Base-by-base conservation (phyloP, 2,113 vertebrate species). In the Barbus barbus region DNA sequence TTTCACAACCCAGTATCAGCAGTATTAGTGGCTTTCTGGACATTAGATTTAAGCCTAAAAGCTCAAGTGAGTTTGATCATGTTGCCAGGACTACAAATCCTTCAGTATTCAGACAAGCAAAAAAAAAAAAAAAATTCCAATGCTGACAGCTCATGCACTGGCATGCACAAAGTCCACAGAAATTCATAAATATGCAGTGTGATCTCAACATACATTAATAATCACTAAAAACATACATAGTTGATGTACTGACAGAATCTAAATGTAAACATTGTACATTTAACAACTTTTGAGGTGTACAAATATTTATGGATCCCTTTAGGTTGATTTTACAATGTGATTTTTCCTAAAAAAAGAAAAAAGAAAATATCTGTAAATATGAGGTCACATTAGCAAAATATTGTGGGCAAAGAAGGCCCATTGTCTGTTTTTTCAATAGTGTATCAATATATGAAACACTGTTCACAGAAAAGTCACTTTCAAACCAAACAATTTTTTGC, bases 21-120 rank as follows among this genome's bases (percentile, higher is more conserved):
- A 24, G 24, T 61, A 61, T 61, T 61, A 61, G 24, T 2, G 4
- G 26, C 60, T 63, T 63, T 63, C 60, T 63, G 60, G 60, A 63
- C 60, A 63, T 63, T 28, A 14, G 60, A 63, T 63, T 63, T 28
- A 63, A 63, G 60, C 60, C 5, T 63, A 63, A 16, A 63, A 63
- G 24, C 60, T 63, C 60, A 63, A 63, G 60, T 16, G 60, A 63
- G 26, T 63, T 63, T 63, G 60, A 63, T 63, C 12, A 63, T 63
- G 60, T 28, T 63, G 26, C 60, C 24, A 28, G 26, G 60, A 63
- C 60, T 26, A 63, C 24, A 63, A 28, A 63, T 63, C 60, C n/a
- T 28, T 26, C 60, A 63, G 26, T 28, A 63, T 28, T 63, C 60
- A 63, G 60, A 63, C 24, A 63, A 28, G 4, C 26, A 63, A 13